Evolutionary conservation across 53 echinoderm and acorn worm genomes (phyloP).

Genomic region (Mesocentrotus franciscanus): DNA sequence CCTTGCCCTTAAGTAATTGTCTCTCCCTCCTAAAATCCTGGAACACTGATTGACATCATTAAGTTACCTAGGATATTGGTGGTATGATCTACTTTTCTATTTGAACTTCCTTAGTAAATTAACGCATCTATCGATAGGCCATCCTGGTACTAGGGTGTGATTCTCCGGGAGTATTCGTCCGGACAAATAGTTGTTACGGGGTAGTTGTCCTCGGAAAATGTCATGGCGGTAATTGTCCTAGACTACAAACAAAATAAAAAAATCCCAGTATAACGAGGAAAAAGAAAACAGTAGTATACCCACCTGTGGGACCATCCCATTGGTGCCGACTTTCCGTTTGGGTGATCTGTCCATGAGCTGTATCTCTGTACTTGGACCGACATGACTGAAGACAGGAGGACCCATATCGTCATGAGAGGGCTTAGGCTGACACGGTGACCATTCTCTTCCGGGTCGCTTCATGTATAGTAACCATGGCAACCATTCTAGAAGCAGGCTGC

Average conservation of each 20-base stretch:
- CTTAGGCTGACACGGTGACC: conserved; percentile 59
- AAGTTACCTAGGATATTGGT: too few relatives aligned
- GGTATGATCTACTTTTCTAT: too few relatives aligned
- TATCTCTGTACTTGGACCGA: conserved; percentile 69
- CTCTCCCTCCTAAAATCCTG: too few relatives aligned
- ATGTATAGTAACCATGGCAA: conserved; percentile 92
- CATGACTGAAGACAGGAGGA: conserved; percentile 37
- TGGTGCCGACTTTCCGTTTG: conserved; percentile 59
- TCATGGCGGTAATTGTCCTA: too few relatives aligned
- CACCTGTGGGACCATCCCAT: conserved; percentile 62
- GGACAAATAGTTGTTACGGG: background rate
- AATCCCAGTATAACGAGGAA: background rate
- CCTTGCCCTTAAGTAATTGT: too few relatives aligned
- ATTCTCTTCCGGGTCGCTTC: conserved; percentile 83
- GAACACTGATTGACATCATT: too few relatives aligned
- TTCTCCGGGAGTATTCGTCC: too few relatives aligned
- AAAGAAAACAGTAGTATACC: background rate
- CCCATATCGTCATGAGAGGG: conserved; percentile 54
- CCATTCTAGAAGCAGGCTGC: conserved; percentile 85
- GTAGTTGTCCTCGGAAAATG: background rate
- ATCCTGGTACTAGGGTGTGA: too few relatives aligned
- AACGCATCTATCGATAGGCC: too few relatives aligned
- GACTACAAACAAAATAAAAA: background rate
- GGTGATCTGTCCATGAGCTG: conserved; percentile 85
- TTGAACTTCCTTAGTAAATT: too few relatives aligned